These are phyloP conservation scores for Ceratosolen solmsi DNA, from an alignment of 1,140 invertebrate genomes.

Conservation along the genomic window DNA sequence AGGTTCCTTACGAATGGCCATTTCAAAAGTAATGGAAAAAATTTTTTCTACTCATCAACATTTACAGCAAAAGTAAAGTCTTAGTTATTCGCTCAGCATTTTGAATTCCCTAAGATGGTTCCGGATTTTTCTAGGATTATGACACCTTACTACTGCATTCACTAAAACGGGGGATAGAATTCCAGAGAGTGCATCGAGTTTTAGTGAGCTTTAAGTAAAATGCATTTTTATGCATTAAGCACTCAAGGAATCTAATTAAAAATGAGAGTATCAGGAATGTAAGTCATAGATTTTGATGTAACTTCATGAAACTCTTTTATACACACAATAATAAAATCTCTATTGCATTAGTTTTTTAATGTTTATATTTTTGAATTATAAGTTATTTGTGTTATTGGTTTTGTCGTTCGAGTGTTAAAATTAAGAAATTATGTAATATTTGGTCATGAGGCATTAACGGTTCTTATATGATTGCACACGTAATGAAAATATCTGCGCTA, in stretches of 20 bases:
- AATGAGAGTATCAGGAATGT: background rate
- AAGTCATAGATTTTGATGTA: background rate
- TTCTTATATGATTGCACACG: too few species aligned
- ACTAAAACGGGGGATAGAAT: background rate
- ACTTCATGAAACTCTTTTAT: background rate
- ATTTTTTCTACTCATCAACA: background rate
- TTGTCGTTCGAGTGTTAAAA: too few species aligned
- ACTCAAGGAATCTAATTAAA: background rate
- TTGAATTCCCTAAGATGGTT: background rate
- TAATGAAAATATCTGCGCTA: too few species aligned
- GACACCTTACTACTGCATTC: conserved; percentile 1
- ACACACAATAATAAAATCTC: background rate
- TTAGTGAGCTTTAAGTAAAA: background rate
- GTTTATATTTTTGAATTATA: too few species aligned
- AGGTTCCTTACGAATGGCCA: background rate
- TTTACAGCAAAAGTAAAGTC: background rate
- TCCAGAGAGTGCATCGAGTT: background rate
- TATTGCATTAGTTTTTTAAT: background rate
- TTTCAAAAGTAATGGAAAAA: background rate
- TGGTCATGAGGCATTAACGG: too few species aligned
- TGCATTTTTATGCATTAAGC: conserved; percentile 5
- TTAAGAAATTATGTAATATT: too few species aligned
- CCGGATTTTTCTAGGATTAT: background rate
- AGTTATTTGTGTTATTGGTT: too few species aligned
- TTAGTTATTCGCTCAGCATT: background rate